These are phyloP conservation scores for Platichthys flesus DNA, from an alignment of 2,113 vertebrate genomes.

Conservation along the genomic window DNA sequence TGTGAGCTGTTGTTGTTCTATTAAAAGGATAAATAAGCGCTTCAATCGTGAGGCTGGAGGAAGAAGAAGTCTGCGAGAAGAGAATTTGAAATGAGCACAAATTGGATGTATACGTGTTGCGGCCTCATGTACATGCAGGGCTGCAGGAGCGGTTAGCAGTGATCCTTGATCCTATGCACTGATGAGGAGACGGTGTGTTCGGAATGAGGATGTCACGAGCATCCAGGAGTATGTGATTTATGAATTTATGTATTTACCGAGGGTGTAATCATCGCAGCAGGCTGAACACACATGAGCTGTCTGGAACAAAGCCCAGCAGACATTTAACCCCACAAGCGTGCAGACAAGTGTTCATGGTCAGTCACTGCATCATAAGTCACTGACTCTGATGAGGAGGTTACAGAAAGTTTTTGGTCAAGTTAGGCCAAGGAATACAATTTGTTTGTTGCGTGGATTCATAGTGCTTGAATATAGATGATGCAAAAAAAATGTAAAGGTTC, in stretches of 20 bases:
- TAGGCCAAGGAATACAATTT: too few species aligned
- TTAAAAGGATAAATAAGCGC: constrained; percentile 42
- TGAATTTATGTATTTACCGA: constrained; percentile 7
- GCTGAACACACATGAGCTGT: constrained; percentile 55
- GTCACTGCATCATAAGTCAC: too few species aligned
- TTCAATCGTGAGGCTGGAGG: not conserved
- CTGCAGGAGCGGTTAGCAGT: not conserved
- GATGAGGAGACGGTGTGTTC: constrained; percentile 55
- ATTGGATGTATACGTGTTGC: constrained; percentile 7
- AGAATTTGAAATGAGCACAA: not conserved
- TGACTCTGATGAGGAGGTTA: too few species aligned
- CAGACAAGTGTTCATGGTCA: not conserved
- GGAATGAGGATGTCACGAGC: constrained; percentile 49
- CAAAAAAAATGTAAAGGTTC: too few species aligned
- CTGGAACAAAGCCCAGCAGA: constrained; percentile 52
- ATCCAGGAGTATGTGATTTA: constrained; percentile 13
- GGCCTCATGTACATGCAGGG: not conserved
- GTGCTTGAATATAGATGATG: too few species aligned
- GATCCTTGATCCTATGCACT: constrained; percentile 14
- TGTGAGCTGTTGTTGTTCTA: constrained; percentile 55
- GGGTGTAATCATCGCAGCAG: constrained; percentile 52
- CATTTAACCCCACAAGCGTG: too few species aligned
- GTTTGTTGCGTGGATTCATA: too few species aligned
- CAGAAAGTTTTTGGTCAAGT: too few species aligned
- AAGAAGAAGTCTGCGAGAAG: constrained; percentile 2